These are phyloP conservation scores for Megalurothrips usitatus DNA, from an alignment of 2,888 invertebrate species.

Conservation along the genomic window DNA sequence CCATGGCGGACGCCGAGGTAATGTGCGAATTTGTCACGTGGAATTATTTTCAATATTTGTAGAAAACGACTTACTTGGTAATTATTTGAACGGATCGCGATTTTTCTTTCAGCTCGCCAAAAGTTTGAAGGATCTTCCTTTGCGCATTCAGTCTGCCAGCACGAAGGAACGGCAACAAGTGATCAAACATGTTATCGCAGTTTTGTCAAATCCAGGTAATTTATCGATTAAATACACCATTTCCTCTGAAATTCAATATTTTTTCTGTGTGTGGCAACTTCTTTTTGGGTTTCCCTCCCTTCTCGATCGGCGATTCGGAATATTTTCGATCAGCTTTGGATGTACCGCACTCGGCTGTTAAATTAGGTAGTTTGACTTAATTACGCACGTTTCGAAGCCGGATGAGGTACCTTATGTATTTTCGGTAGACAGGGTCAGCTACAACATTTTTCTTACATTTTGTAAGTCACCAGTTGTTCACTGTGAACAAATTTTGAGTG, in stretches of 20 bases:
- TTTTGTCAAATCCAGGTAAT: conserved; percentile 70
- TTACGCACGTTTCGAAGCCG: background rate
- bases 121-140: conserved; percentile 68
- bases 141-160: conserved; percentile 68
- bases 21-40: conserved; percentile 36
- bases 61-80: background rate
- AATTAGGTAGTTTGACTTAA: background rate
- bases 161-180: conserved; percentile 64
- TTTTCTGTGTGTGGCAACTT: background rate
- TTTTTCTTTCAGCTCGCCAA: conserved; percentile 55
- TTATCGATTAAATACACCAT: conserved; percentile 34
- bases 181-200: conserved; percentile 62
- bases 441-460: too few species aligned
- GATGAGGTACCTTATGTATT: background rate
- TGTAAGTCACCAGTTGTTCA: too few species aligned
- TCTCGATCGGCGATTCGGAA: background rate
- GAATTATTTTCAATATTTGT: conserved; percentile 29
- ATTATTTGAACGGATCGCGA: conserved; percentile 35
- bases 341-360: background rate
- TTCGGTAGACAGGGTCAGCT: too few species aligned
- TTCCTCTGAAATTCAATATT: conserved; percentile 31
- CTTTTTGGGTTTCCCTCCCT: background rate
- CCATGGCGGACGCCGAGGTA: conserved; percentile 37
- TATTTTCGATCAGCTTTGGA: too few species aligned
- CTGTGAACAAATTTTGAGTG: too few species aligned